Base-by-base conservation (phyloP, 2,888 invertebrate species). In the Acronicta alni region DNA sequence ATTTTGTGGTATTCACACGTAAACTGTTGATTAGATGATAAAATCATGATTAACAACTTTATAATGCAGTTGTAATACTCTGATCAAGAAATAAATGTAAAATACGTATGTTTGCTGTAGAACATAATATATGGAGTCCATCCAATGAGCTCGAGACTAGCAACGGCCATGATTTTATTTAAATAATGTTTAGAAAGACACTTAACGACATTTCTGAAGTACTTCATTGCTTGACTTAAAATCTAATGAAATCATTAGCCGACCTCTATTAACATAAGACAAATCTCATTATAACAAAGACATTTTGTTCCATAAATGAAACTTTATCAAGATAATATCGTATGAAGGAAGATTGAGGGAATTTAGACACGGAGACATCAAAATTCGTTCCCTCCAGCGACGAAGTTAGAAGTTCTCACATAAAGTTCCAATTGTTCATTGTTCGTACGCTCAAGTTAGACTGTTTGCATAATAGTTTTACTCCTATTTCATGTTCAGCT, bases 401-500 rank as follows among this genome's bases (percentile, higher is more conserved):
- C 73, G 55, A 72, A 81, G 77, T 79, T 77, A 57, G 68, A 87
- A 89, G 75, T 88, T 86, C 68, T 75, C 72, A 75, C 81, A 85
- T 89, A 88, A 89, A 90, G 81, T 81, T 82, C 78, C 79, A 82
- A 79, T 78, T 77, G 79, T 79, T 84, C 84, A 84, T 89, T 83
- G 88, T 84, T 86, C 81, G 75, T 77, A 80, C 80, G 82, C 57
- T 77, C 80, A 80, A 88, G 79, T 89, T 84, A 65, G 70, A 84
- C 81, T 75, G 86, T 90, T 90, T 87, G 85, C 87, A 89, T 91
- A 89, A 92, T 88, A 86, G 89, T 90, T 89, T 88, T 90, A 90
- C 89, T 87, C 83, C 81, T 82, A 85, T 87, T 88, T 84, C 84
- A 87, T 84, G 83, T 87, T 80, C 77, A 72, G 68, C 64, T 82